Base-by-base conservation (phyloP, 1,140 invertebrate genomes). In the Drosophila hydei region DNA sequence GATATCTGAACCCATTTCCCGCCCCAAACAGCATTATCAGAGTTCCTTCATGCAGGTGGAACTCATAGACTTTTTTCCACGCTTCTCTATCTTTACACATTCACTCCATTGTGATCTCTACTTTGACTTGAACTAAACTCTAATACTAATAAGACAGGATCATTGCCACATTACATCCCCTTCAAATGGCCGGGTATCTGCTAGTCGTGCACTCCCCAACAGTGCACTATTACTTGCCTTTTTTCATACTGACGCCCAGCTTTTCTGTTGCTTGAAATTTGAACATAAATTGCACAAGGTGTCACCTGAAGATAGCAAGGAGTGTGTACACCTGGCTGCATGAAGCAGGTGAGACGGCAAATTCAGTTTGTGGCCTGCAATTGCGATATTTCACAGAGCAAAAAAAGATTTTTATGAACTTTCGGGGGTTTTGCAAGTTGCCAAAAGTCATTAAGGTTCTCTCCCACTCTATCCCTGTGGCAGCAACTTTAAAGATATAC, bases 261-360 rank as follows among this genome's bases (percentile, higher is more conserved):
- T 55, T 64, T 68, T 40, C 21, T 54, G 51, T 55, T 52, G 23
- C 30, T 45, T 63, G 71, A 81, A 78, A 78, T 62, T 75, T 71
- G 43, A 73, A 68, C 83, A 87, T 87, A 87, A 87, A 87, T 87
- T 88, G 75, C 61, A 51, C 77, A 85, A 87, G 83, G 83, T 87
- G 83, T 87, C 83, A 75, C 75, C 68, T 33, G 58, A 61, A 88
- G 83, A 87, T 87, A 87, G 78, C 75, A 58, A 62, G 65, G 38
- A 45, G 72, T 47, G 68, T 45, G 67, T 36, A 67, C 55, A 52
- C 6, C 51, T 23, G 12, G 62, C 56, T 63, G 62, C 62, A 54
- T 55, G 52, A 23, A 45, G 30, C 19, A 52, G 63, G 64, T 60
- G 67, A 68, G 50, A 60, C 12, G 33, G 9, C 38, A 48, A 38